Evolutionary conservation across 1,140 invertebrate genomes (phyloP).

Genomic region (Neelides sp.): DNA sequence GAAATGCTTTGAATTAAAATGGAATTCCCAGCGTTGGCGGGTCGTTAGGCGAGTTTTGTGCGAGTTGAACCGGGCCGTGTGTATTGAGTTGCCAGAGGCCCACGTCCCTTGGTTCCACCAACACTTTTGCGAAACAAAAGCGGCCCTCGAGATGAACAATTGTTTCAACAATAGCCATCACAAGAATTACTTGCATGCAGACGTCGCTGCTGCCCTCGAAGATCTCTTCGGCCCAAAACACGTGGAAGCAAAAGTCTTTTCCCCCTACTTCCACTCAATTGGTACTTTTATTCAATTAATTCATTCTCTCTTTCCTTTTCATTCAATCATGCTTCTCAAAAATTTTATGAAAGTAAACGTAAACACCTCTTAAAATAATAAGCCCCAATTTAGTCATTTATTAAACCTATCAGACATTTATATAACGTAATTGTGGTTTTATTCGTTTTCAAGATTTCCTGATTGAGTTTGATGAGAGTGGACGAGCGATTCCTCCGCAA

Average conservation of each 20-base stretch:
- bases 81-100: slow-evolving; percentile 46
- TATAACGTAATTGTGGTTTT: neutral
- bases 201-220: slow-evolving; percentile 22
- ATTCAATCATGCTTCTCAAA: slow-evolving; percentile 1
- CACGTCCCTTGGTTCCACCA: slow-evolving; percentile 53
- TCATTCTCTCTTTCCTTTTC: neutral
- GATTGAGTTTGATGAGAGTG: slow-evolving; percentile 29
- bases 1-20: no score
- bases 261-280: slow-evolving; percentile 33
- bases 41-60: no score
- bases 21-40: no score
- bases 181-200: slow-evolving; percentile 19
- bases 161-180: slow-evolving; percentile 7
- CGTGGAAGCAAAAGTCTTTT: slow-evolving; percentile 26
- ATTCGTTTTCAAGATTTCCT: slow-evolving; percentile 30
- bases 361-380: neutral
- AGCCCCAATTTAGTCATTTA: neutral
- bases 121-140: slow-evolving; percentile 43
- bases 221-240: slow-evolving; percentile 19
- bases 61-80: slow-evolving; percentile 48
- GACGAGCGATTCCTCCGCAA: slow-evolving; percentile 20
- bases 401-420: neutral
- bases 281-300: slow-evolving; percentile 24
- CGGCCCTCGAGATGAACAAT: neutral
- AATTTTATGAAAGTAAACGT: neutral